Evolutionary conservation across 2,888 invertebrate species (phyloP), one percentile per base, ranked within the genome.

Genomic region (Tachina fera): DNA sequence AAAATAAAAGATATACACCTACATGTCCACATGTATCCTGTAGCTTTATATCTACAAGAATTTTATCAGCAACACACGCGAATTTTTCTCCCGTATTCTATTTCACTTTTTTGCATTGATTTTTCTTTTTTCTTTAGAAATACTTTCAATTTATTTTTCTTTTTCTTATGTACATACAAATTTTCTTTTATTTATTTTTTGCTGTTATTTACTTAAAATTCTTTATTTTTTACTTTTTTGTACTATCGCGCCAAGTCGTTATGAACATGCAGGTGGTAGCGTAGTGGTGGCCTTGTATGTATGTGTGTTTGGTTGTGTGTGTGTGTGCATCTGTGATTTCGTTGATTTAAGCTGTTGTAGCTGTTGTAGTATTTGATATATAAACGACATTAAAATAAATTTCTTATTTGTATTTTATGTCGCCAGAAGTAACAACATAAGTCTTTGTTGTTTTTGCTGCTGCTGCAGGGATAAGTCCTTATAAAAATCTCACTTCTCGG

Each of bases 341-440:
- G 77, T 78, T 81, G 81, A 63, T 82, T 78, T 78, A 82, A 79
- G 65, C 39, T 78, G 53, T 56, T 70, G 9, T 78, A 43, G 71
- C 49, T 68, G 60, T 68, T 41, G 71, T 74, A 79, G 78, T 65
- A 51, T 87, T 86, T 84, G 78, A 87, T 87, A 87, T 84, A 82
- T 87, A 84, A 83, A 74, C 82, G 87, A 80, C 84, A 87, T 88
- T 87, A 88, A 87, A 87, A 87, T 86, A 86, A 85, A 88, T 87
- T 88, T 86, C 87, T 84, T 86, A 86, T 87, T 88, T 88, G 86
- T 87, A 87, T 87, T 84, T 86, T 83, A 83, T 85, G 84, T 84
- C 84, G 70, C 79, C 75, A 83, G 80, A 65, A 77, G 77, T 83
- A 75, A 81, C 68, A 70, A 56, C 75, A 74, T 56, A 74, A 45